These are phyloP conservation scores for Oophaga pumilio DNA, from an alignment of 2,113 vertebrate species.

Conservation along the genomic window DNA sequence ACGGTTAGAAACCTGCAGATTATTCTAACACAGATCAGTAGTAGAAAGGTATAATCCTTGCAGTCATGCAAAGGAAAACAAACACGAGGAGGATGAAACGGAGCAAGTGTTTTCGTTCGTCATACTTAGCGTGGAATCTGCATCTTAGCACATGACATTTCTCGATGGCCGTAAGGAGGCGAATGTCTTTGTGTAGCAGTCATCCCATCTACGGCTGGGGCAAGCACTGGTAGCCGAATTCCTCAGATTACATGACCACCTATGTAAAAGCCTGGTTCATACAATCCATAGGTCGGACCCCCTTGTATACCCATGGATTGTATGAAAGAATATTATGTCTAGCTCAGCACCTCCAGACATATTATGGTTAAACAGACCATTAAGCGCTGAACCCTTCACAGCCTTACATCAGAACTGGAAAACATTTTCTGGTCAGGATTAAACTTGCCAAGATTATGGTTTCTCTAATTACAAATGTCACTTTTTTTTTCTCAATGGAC, in stretches of 20 bases:
- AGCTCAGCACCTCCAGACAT: slow-evolving; percentile 23
- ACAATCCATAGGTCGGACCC: background rate
- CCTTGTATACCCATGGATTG: background rate
- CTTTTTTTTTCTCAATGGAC: slow-evolving; percentile 10
- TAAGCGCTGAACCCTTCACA: slow-evolving; percentile 24
- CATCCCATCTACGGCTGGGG: background rate
- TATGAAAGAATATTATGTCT: slow-evolving; percentile 43
- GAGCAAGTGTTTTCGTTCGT: slow-evolving; percentile 9
- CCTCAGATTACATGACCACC: background rate
- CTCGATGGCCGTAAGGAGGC: background rate
- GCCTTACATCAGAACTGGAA: slow-evolving; percentile 12
- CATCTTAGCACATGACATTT: background rate
- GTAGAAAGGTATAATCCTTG: background rate
- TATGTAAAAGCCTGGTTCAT: background rate
- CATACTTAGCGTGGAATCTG: background rate
- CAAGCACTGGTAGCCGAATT: slow-evolving; percentile 10
- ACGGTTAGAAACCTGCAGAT: slow-evolving; percentile 2
- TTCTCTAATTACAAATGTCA: slow-evolving; percentile 33
- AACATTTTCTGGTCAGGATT: slow-evolving; percentile 15
- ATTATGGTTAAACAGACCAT: slow-evolving; percentile 32
- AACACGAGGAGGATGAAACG: slow-evolving; percentile 9
- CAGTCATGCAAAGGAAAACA: slow-evolving; percentile 39
- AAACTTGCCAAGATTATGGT: slow-evolving; percentile 23
- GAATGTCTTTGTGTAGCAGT: background rate
- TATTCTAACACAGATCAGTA: slow-evolving; percentile 20